These are phyloP conservation scores for Meiosimyza decipiens DNA, from an alignment of 2,888 invertebrate species.

Conservation along the genomic window DNA sequence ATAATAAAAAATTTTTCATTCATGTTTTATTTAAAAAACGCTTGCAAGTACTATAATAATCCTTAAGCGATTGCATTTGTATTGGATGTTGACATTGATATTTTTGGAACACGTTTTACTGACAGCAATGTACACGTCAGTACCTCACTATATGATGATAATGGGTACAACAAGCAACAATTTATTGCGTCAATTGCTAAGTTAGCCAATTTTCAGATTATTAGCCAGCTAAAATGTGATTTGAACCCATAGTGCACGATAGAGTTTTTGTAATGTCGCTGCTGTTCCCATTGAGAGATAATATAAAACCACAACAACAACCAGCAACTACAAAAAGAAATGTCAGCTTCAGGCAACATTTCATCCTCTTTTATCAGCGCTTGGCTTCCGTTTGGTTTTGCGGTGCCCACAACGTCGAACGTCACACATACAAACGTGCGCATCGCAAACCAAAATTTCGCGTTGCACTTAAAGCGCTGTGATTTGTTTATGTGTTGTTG, in stretches of 20 bases:
- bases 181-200: too few species aligned
- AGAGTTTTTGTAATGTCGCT: constrained; percentile 1
- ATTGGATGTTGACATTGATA: too few species aligned
- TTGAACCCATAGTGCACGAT: neutral
- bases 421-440: neutral
- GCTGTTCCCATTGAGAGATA: constrained; percentile 1
- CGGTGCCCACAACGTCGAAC: neutral
- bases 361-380: neutral
- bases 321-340: neutral
- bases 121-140: too few species aligned
- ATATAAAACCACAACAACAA: neutral
- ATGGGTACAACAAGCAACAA: too few species aligned
- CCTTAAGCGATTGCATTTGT: too few species aligned
- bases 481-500: constrained; percentile 4
- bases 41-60: too few species aligned
- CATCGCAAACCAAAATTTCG: neutral
- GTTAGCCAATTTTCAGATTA: too few species aligned
- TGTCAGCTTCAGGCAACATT: constrained; percentile 6
- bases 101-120: too few species aligned
- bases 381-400: constrained; percentile 11
- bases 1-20: too few species aligned
- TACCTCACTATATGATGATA: too few species aligned
- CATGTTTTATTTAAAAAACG: too few species aligned
- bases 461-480: constrained; percentile 6
- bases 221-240: neutral